Conservation (phyloP, 2,113 vertebrate species). For the Sisor rabdophorus region DNA sequence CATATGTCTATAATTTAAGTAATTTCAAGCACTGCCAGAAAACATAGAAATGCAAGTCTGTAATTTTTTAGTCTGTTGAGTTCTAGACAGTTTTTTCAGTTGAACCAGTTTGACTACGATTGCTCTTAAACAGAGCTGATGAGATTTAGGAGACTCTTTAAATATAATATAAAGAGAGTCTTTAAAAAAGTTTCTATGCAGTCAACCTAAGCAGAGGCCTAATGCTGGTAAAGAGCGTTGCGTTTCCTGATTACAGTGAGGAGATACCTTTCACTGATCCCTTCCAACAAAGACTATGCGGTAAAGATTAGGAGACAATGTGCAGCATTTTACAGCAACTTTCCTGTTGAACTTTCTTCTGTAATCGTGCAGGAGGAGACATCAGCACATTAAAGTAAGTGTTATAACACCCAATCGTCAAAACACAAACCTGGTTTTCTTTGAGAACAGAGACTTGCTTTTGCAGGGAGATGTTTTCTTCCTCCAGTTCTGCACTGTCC, state of each 20-base stretch:
- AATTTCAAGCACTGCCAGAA: too few species aligned
- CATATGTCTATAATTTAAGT: too few species aligned
- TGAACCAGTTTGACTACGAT: neutral
- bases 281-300: conserved; percentile 15
- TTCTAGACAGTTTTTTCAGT: neutral
- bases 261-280: conserved; percentile 23
- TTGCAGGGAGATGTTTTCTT: conserved; percentile 79
- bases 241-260: conserved; percentile 9
- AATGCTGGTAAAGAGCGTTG: conserved; percentile 43
- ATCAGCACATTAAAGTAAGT: conserved; percentile 8
- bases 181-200: neutral
- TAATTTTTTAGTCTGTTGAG: neutral
- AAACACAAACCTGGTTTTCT: conserved; percentile 72
- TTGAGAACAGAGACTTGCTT: conserved; percentile 78
- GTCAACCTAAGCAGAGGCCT: conserved; percentile 32
- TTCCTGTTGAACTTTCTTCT: neutral
- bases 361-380: neutral
- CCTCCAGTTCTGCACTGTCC: conserved; percentile 76
- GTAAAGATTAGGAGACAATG: neutral
- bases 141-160: too few species aligned
- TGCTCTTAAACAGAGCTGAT: neutral
- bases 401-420: too few species aligned
- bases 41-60: too few species aligned
- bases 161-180: neutral
- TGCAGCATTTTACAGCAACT: neutral